These are phyloP conservation scores for Linepithema humile DNA, from an alignment of 1,140 invertebrate genomes.

Conservation along the genomic window DNA sequence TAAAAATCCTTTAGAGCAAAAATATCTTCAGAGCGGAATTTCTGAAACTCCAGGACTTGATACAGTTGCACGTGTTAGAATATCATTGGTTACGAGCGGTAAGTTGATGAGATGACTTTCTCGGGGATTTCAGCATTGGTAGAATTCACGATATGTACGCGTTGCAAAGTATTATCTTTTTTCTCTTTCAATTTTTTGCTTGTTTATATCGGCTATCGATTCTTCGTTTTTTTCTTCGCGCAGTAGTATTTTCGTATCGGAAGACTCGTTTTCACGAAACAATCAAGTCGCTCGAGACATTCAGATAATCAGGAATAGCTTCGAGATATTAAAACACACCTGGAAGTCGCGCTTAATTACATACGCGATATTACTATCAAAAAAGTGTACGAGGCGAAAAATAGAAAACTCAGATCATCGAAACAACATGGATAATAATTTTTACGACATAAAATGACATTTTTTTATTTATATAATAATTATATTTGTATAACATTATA, in stretches of 20 bases:
- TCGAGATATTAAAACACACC: not conserved
- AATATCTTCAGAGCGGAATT: not conserved
- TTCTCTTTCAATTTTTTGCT: not conserved
- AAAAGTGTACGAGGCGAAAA: not conserved
- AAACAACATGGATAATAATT: conserved; percentile 9
- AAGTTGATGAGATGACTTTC: not conserved
- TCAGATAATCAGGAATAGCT: conserved; percentile 13
- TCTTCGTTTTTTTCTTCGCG: conserved; percentile 6
- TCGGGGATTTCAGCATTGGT: not conserved
- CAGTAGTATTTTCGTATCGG: not conserved
- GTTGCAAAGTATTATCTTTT: conserved; percentile 22
- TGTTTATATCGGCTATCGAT: conserved; percentile 6
- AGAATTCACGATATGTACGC: not conserved
- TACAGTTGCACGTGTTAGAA: not conserved
- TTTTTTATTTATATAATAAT: not conserved
- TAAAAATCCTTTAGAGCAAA: not conserved
- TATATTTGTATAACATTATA: not conserved
- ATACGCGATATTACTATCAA: not conserved
- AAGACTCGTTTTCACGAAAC: conserved; percentile 24
- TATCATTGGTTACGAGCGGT: not conserved
- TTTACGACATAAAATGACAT: not conserved
- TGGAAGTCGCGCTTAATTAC: not conserved
- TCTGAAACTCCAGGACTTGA: not conserved
- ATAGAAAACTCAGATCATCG: not conserved
- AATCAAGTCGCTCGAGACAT: conserved; percentile 4